These are phyloP conservation scores for Elegia similella DNA, from an alignment of 2,888 invertebrate species.

Conservation along the genomic window DNA sequence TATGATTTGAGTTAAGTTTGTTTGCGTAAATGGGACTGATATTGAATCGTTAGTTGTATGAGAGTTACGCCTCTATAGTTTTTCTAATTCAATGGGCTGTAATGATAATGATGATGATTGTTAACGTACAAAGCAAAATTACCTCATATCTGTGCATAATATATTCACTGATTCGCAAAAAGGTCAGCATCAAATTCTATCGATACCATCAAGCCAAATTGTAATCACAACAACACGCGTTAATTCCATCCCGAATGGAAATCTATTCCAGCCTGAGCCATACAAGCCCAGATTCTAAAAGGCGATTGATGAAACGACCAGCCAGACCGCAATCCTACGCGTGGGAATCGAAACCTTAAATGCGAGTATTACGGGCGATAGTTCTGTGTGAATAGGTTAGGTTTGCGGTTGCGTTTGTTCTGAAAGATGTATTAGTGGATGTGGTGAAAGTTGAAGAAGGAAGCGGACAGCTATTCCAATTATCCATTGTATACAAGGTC, in stretches of 20 bases:
- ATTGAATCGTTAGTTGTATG: too few relatives aligned
- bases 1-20: too few relatives aligned
- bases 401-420: slow-evolving; percentile 14
- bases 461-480: too few relatives aligned
- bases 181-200: background rate
- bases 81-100: too few relatives aligned
- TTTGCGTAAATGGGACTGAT: too few relatives aligned
- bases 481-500: too few relatives aligned
- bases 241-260: slow-evolving; percentile 10
- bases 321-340: background rate
- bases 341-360: background rate
- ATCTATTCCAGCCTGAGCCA: slow-evolving; percentile 3
- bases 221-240: slow-evolving; percentile 11
- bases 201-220: slow-evolving; percentile 10
- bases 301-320: slow-evolving; percentile 16
- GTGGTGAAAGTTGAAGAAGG: background rate
- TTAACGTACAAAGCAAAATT: too few relatives aligned
- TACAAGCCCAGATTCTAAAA: slow-evolving; percentile 13
- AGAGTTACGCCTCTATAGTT: too few relatives aligned
- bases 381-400: background rate
- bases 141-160: too few relatives aligned
- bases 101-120: too few relatives aligned
- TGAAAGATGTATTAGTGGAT: slow-evolving; percentile 9
- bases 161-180: slow-evolving; percentile 4
- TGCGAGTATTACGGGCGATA: background rate